Evolutionary conservation across 2,888 invertebrate genomes (phyloP).

Genomic region (Branchellion lobata): DNA sequence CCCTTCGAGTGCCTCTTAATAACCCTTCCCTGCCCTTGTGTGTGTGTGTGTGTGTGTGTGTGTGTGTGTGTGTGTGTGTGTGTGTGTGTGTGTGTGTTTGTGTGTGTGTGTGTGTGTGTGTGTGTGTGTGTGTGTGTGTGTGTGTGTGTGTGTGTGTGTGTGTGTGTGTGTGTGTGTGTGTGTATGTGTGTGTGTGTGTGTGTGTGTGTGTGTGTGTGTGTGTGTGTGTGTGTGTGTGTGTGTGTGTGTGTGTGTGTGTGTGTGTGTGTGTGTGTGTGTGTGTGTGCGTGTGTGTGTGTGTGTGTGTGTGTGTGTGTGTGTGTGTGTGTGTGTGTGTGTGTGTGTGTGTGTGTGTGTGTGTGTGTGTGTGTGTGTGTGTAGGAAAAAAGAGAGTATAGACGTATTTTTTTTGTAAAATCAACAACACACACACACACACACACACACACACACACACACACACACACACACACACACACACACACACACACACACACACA

Average conservation of each 20-base stretch:
- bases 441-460: not conserved
- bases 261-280: slow-evolving; percentile 33
- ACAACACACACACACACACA: not conserved
- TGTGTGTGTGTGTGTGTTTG: not conserved
- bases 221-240: slow-evolving; percentile 22
- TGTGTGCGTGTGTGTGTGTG: slow-evolving; percentile 31
- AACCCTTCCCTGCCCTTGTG: no score
- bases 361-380: slow-evolving; percentile 30
- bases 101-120: not conserved
- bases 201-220: slow-evolving; percentile 30
- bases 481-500: slow-evolving; percentile 12
- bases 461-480: not conserved
- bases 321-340: slow-evolving; percentile 40
- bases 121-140: not conserved
- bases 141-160: slow-evolving; percentile 5
- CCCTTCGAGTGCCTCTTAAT: no score
- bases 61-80: not conserved
- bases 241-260: slow-evolving; percentile 25
- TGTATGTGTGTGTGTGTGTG: slow-evolving; percentile 27
- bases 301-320: slow-evolving; percentile 43
- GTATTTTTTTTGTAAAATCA: not conserved
- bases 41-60: not conserved
- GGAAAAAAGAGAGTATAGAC: not conserved
- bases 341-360: slow-evolving; percentile 37
- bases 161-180: slow-evolving; percentile 3